Evolutionary conservation across 2,797 vertebrate genomes (phyloP).

Genomic region (Sitta carolinensis): DNA sequence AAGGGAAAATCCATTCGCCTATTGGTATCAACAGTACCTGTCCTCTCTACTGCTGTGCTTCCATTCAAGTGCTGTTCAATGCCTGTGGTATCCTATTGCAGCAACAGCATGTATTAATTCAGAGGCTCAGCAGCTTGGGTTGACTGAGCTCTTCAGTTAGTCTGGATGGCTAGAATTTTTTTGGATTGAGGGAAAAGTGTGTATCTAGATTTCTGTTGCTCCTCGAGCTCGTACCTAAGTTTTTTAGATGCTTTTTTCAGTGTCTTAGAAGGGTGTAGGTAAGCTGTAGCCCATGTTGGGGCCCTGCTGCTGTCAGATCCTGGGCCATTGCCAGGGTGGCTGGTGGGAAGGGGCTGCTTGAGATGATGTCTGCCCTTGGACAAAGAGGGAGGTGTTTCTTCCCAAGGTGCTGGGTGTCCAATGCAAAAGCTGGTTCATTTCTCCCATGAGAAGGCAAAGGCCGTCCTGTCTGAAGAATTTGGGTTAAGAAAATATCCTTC

Average conservation of each 20-base stretch:
- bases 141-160: neutral
- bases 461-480: neutral
- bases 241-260: neutral
- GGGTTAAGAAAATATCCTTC: neutral
- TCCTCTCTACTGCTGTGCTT: neutral
- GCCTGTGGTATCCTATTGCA: rapidly evolving
- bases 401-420: neutral
- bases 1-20: neutral
- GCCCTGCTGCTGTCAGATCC: neutral
- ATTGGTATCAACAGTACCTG: neutral
- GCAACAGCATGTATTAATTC: neutral
- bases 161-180: neutral
- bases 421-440: neutral
- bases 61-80: neutral
- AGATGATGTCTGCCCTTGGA: neutral
- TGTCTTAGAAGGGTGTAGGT: neutral
- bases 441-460: neutral
- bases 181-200: neutral
- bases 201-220: neutral
- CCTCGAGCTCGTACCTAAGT: neutral
- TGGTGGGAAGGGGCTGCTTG: neutral
- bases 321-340: too few relatives aligned
- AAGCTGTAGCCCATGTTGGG: neutral
- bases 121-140: neutral
- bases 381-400: neutral